Evolutionary conservation across 37 sponge, comb jelly and placozoan genomes (phyloP).

Genomic region (Dysidea cf. avara): DNA sequence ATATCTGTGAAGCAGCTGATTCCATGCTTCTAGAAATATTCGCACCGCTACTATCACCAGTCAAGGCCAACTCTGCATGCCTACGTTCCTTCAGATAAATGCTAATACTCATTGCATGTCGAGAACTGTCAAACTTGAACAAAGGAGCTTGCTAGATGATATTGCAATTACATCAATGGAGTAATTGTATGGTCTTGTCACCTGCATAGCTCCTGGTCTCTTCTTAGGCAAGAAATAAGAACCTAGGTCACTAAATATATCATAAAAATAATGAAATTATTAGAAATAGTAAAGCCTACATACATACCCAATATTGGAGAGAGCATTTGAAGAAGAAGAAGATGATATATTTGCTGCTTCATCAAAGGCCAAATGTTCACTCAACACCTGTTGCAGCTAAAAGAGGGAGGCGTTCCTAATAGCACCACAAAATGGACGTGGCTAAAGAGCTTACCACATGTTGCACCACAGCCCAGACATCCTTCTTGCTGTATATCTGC

Average conservation of each 20-base stretch:
- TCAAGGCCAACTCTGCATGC: slow-evolving; percentile 28
- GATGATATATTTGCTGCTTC: neutral
- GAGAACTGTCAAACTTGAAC: slow-evolving; percentile 79
- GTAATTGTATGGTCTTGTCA: too few species aligned
- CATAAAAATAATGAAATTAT: too few species aligned
- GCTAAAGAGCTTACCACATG: slow-evolving; percentile 55
- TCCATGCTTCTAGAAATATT: slow-evolving; percentile 32
- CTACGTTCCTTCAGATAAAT: slow-evolving; percentile 81
- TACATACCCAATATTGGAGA: too few species aligned
- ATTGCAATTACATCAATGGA: too few species aligned
- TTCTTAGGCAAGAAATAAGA: too few species aligned
- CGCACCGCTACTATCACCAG: neutral
- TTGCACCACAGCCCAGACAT: slow-evolving; percentile 81
- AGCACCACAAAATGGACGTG: neutral
- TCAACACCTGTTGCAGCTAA: slow-evolving; percentile 29
- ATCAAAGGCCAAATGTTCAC: slow-evolving; percentile 18
- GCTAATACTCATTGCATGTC: slow-evolving; percentile 74
- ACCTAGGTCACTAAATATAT: too few species aligned
- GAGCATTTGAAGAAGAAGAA: too few species aligned
- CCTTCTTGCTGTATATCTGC: slow-evolving; percentile 54
- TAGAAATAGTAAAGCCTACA: too few species aligned
- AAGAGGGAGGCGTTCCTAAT: neutral
- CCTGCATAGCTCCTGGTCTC: too few species aligned
- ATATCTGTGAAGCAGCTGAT: slow-evolving; percentile 46
- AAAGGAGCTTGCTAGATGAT: slow-evolving; percentile 14